A percentile compares a stretch with the other conserved stretches of the same genome.
Conservation (phyloP, 1,140 invertebrate genomes). For the Drosophila burlai region DNA sequence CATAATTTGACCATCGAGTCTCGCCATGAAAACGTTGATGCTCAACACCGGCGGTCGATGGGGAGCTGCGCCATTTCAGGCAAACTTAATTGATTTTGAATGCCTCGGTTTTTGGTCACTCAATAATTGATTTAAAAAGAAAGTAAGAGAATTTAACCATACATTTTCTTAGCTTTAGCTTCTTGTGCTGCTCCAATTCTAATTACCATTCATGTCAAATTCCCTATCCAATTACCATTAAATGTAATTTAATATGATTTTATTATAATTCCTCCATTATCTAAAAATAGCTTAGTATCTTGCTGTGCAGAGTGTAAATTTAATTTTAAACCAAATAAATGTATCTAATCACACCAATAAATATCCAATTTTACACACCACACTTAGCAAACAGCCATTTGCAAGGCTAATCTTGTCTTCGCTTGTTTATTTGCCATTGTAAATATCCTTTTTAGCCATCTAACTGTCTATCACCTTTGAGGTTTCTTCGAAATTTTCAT, state of each 20-base stretch:
- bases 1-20: constrained; percentile 54
- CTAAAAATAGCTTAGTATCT: background rate
- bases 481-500: constrained; percentile 29
- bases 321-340: background rate
- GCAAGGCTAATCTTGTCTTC: constrained; percentile 10
- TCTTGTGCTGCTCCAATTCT: background rate
- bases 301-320: background rate
- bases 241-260: background rate
- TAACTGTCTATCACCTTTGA: constrained; percentile 13
- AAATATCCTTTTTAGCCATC: background rate
- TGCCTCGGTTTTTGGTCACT: constrained; percentile 8
- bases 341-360: background rate
- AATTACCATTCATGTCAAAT: background rate
- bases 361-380: background rate
- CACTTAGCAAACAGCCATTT: background rate
- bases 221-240: background rate
- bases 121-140: background rate
- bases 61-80: background rate
- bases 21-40: background rate
- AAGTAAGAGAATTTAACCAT: too few species aligned
- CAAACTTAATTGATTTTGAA: constrained; percentile 32
- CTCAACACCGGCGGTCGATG: too few species aligned
- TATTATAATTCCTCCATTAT: background rate
- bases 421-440: background rate
- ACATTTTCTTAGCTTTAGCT: background rate